Evolutionary conservation across 2,797 vertebrate species (phyloP), one percentile per base, ranked within the genome.

Genomic region (Serranus cabrilla): DNA sequence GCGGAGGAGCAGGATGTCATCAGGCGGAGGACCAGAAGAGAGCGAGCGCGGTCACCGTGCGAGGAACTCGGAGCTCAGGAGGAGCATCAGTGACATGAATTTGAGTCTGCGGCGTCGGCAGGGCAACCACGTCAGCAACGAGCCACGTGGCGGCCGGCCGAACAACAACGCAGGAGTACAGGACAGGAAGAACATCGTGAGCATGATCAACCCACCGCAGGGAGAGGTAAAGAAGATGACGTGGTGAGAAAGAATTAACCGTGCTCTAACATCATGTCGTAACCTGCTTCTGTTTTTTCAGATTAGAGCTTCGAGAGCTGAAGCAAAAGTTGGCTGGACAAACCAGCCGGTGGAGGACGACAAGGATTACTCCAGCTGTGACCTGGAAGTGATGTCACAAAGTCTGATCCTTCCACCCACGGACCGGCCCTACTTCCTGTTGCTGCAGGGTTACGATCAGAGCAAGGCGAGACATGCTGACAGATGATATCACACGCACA

Each of bases 21-120:
- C 97, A 0, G 97, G 96, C 0, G 93, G 96, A 0, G 96, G 94
- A 1, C 62, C 91, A 0, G 96, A 96, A 68, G 94, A 94, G 54
- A 66, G 74, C 0, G 94, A 95, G 71, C 93, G 96, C 3, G 96
- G 97, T 39, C 95, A 96, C 64, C 94, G 96, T 0, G 96, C 93
- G 54, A 95, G 97, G 55, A 94, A 97, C 83, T 94, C 95, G 0
- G 95, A 96, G 76, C 94, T 98, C 80, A 92, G 97, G 59, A 95
- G 97, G 77, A 97, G 97, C 85, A 97, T 98, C 91, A 97, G 97
- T 1, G 97, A 98, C 86, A 96, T 98, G 95, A 97, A 97, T 90
- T 87, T 98, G 69, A 97, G 95, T 89, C 93, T 96, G 21, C 93
- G 96, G 5, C 95, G 96, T 40, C 95, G 97, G 21, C 95, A 95